Evolutionary conservation across 2,888 invertebrate genomes (phyloP).

Genomic region (Agrotis segetum): DNA sequence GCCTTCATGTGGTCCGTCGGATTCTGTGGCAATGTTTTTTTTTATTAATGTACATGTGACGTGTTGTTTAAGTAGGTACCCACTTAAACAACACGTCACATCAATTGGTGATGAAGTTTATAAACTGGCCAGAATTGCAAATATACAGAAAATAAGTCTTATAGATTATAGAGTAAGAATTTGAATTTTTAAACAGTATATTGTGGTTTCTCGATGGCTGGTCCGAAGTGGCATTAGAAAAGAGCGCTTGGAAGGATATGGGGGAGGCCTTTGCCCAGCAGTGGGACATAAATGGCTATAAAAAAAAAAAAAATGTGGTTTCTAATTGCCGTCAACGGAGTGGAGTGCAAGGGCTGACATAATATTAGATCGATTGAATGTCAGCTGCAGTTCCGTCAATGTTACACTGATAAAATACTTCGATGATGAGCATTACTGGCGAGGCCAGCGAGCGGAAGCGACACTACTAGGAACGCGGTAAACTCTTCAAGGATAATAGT

Average conservation of each 20-base stretch:
- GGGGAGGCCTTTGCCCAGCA: too few species aligned
- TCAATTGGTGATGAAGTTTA: neutral
- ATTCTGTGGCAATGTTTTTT: constrained; percentile 31
- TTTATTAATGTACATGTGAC: neutral
- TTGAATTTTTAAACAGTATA: neutral
- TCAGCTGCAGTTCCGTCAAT: constrained; percentile 14
- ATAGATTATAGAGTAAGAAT: neutral
- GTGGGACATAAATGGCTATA: too few species aligned
- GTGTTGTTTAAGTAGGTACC: too few species aligned
- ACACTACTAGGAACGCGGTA: neutral
- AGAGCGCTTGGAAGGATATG: too few species aligned
- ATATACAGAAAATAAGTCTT: constrained; percentile 1
- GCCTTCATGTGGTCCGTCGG: constrained; percentile 64
- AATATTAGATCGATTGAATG: constrained; percentile 13
- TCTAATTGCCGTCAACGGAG: neutral
- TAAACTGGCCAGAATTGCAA: neutral
- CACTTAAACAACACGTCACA: neutral
- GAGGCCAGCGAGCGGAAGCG: neutral
- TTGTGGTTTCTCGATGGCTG: too few species aligned
- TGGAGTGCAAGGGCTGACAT: neutral
- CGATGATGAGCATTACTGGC: neutral
- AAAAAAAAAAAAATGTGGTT: too few species aligned
- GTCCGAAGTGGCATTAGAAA: too few species aligned
- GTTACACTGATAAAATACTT: constrained; percentile 15
- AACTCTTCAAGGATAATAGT: neutral